Conservation (phyloP, 2,113 vertebrate genomes). For the Halichoeres trimaculatus region DNA sequence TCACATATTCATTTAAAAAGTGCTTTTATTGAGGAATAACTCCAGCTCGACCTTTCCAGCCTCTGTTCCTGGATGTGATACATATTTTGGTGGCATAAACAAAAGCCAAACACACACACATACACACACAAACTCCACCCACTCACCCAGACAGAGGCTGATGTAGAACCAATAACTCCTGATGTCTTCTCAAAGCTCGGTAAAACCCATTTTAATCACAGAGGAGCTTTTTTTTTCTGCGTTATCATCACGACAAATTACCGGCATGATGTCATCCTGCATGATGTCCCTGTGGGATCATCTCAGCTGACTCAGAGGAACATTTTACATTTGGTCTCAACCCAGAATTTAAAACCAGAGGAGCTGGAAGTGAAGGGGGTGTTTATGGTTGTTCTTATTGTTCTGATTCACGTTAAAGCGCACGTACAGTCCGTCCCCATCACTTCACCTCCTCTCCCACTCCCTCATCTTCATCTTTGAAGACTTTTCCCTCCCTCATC, state of each 20-base stretch:
- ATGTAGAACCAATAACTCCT: constrained; percentile 35
- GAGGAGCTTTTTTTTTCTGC: constrained; percentile 20
- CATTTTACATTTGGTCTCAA: not conserved
- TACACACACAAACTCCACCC: constrained; percentile 26
- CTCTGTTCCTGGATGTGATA: not conserved
- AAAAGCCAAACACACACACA: not conserved
- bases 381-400: not conserved
- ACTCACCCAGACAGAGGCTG: constrained; percentile 18
- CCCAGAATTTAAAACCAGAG: not conserved
- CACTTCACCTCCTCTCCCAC: not conserved
- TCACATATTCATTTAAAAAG: not conserved
- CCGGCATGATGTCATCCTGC: not conserved
- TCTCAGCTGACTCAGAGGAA: not conserved
- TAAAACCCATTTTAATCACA: constrained; percentile 38
- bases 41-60: not conserved
- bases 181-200: constrained; percentile 15
- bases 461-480: not conserved
- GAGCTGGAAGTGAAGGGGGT: not conserved
- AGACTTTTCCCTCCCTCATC: not conserved
- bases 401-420: no score
- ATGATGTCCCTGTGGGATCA: not conserved
- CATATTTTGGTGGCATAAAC: not conserved
- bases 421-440: not conserved
- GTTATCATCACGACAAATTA: constrained; percentile 1
- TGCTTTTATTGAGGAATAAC: not conserved